Conservation (phyloP, 2,797 vertebrate genomes). For the Sebastes kiyomatsui region DNA sequence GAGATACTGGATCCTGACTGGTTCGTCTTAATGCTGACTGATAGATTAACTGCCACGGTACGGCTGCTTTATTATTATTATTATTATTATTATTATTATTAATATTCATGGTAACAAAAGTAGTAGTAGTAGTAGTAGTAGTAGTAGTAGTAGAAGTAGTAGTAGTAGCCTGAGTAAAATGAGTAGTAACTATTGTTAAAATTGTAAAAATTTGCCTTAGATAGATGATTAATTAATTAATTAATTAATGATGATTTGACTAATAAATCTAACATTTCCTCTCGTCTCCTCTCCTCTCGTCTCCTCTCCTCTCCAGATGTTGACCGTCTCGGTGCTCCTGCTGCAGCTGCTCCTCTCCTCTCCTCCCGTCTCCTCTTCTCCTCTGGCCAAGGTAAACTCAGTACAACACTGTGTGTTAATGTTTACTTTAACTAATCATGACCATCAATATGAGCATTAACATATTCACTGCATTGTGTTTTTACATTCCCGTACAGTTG, state of each 20-base stretch:
- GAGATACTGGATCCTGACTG: background rate
- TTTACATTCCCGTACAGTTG: background rate
- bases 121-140: background rate
- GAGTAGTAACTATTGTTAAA: background rate
- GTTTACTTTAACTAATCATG: background rate
- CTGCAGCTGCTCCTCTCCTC: conserved; percentile 15
- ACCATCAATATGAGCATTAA: background rate
- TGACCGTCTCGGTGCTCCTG: background rate
- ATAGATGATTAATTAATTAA: too few species aligned
- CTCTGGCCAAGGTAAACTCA: conserved; percentile 47
- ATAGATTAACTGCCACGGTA: background rate
- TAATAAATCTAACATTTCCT: background rate
- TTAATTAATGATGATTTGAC: background rate
- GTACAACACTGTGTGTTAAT: background rate
- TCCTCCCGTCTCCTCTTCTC: conserved; percentile 23
- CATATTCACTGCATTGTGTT: too few species aligned
- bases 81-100: background rate
- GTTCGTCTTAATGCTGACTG: background rate
- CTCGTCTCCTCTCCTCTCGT: too few species aligned
- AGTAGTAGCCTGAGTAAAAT: background rate
- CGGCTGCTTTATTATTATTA: background rate
- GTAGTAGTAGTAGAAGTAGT: fast-evolving
- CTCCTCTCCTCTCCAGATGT: conserved; percentile 29
- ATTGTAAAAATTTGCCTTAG: background rate
- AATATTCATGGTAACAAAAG: background rate